phyloP scores from a whole-genome alignment of 2,888 invertebrate genomes.

The Ferdinandea cuprea region DNA sequence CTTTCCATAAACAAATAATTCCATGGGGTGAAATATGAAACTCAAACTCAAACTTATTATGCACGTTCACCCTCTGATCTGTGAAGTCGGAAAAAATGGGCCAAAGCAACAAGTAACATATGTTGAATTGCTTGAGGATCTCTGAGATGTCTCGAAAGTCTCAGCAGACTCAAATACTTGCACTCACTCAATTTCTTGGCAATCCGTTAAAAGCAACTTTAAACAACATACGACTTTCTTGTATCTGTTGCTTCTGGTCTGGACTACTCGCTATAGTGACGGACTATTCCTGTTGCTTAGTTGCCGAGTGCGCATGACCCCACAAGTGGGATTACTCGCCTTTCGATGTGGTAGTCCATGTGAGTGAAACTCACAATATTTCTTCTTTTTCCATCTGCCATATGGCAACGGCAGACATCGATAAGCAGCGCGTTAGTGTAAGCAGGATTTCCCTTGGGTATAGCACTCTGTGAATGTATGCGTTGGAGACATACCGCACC shows the following conservation, averaged over 20 bases:
- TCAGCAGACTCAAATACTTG: slow-evolving; percentile 27
- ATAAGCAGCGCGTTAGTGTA: slow-evolving; percentile 56
- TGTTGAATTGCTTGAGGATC: slow-evolving; percentile 42
- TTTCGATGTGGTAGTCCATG: slow-evolving; percentile 28
- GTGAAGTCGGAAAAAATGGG: slow-evolving; percentile 48
- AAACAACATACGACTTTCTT: slow-evolving; percentile 46
- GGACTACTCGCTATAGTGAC: not conserved
- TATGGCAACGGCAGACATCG: slow-evolving; percentile 34
- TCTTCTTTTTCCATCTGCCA: slow-evolving; percentile 23
- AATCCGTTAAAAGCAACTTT: slow-evolving; percentile 21
- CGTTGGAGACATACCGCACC: slow-evolving; percentile 71
- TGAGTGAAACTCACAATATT: slow-evolving; percentile 22
- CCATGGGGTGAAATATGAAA: not conserved
- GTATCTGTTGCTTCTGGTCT: slow-evolving; percentile 63
- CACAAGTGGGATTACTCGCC: slow-evolving; percentile 39
- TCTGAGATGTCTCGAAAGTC: slow-evolving; percentile 44
- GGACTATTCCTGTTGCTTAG: slow-evolving; percentile 65
- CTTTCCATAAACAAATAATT: slow-evolving; percentile 43
- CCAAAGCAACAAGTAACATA: slow-evolving; percentile 72
- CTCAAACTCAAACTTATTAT: slow-evolving; percentile 12
- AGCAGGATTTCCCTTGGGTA: slow-evolving; percentile 71
- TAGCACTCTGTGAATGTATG: slow-evolving; percentile 48
- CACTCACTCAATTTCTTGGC: slow-evolving; percentile 42
- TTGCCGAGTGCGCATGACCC: slow-evolving; percentile 40
- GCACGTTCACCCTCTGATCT: slow-evolving; percentile 11